Evolutionary conservation across 2,113 vertebrate genomes (phyloP), one percentile per base, ranked within the genome.

Genomic region (Syngnathus typhle): DNA sequence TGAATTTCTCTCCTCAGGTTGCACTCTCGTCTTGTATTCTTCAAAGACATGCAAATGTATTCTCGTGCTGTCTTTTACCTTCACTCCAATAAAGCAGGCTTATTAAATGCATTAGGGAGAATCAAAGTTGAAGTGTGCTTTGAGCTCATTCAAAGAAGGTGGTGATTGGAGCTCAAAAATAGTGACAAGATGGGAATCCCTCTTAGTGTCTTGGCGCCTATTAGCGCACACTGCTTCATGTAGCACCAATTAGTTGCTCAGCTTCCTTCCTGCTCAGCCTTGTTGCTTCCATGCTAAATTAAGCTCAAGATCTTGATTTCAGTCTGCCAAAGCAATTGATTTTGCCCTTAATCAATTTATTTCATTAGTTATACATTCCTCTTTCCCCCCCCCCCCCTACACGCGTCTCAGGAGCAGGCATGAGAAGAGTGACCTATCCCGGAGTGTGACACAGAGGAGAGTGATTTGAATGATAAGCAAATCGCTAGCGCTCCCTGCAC

Each of bases 391-490:
- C 82, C 51, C 72, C 36, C 77, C 60, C 69, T 27, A 27, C 74
- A 61, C 36, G 44, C 59, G 81, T 88, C 86, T 84, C 84, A n/a
- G 66, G 71, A 88, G 90, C 86, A 2, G 75, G 84, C 80, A 73
- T 62, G 80, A 82, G 82, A 84, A 90, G 85, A 91, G 92, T 91
- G 91, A 94, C 94, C 92, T 93, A 93, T 94, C 92, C 83, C 87
- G 86, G 91, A 88, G 88, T 82, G 88, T 93, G 92, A 92, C 91
- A 88, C 82, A 83, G 90, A 67, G 82, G 88, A 87, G 90, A 89
- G 88, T 89, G 84, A 90, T 92, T 86, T 93, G 94, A 96, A 95
- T 95, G 94, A 94, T 95, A 95, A 95, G 91, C 92, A 92, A 93
- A 94, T 91, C 91, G 90, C 92, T 81, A 77, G 84, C 82, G 39